Conservation (phyloP, 2,113 vertebrate species). For the Cervus canadensis region DNA sequence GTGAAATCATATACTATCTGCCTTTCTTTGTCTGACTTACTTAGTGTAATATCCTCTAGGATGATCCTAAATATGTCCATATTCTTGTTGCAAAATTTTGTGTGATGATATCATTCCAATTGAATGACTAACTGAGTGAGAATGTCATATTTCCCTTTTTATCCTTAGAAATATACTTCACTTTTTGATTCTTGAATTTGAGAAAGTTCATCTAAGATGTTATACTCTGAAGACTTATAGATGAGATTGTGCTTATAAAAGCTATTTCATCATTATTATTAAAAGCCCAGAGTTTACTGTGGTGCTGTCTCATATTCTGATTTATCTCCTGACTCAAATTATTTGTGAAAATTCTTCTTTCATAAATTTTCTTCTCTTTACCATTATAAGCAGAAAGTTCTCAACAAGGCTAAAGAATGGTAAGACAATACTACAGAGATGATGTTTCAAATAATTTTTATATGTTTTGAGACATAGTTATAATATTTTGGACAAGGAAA, state of each 20-base stretch:
- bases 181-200: background rate
- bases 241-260: background rate
- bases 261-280: background rate
- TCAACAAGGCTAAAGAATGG: background rate
- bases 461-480: background rate
- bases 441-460: background rate
- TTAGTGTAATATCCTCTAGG: background rate
- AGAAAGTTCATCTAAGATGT: background rate
- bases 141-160: background rate
- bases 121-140: background rate
- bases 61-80: background rate
- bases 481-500: background rate
- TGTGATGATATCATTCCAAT: background rate
- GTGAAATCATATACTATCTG: background rate
- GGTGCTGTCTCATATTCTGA: background rate
- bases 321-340: background rate
- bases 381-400: background rate
- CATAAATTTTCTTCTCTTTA: background rate
- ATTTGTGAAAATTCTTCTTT: background rate
- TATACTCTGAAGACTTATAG: background rate
- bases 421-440: background rate
- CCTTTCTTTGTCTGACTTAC: background rate
- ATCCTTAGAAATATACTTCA: background rate
- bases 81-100: background rate
- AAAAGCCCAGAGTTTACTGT: background rate